These are phyloP conservation scores for Rhorus exstirpatorius DNA, from an alignment of 2,888 invertebrate genomes.

Conservation along the genomic window DNA sequence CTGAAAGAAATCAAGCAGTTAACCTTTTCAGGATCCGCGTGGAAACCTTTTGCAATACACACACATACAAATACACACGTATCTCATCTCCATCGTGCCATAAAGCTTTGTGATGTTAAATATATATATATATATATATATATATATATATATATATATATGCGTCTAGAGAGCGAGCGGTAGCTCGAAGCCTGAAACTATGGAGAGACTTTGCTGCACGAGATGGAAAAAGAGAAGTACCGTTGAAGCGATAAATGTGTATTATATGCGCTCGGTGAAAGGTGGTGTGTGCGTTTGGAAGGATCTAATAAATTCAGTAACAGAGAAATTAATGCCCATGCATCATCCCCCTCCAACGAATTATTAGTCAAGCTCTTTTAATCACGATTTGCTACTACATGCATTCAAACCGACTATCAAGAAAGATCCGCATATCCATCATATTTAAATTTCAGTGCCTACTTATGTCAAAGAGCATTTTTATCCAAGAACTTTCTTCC, in stretches of 20 bases:
- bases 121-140: slow-evolving; percentile 32
- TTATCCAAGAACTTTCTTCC: neutral
- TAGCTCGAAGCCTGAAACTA: slow-evolving; percentile 30
- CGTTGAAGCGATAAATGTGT: slow-evolving; percentile 60
- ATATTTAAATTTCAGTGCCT: neutral
- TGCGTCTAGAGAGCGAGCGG: slow-evolving; percentile 38
- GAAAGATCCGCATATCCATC: slow-evolving; percentile 13
- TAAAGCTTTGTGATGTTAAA: slow-evolving; percentile 68
- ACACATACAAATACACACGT: slow-evolving; percentile 38
- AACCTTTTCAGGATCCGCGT: slow-evolving; percentile 75
- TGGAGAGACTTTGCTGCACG: slow-evolving; percentile 37
- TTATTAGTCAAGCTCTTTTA: slow-evolving; percentile 59
- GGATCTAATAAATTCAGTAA: slow-evolving; percentile 61
- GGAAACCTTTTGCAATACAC: slow-evolving; percentile 70
- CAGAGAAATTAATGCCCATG: slow-evolving; percentile 57
- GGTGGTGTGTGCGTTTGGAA: slow-evolving; percentile 50
- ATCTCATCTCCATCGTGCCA: slow-evolving; percentile 62
- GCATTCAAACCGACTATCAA: slow-evolving; percentile 27
- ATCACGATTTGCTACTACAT: slow-evolving; percentile 55
- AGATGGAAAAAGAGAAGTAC: slow-evolving; percentile 41
- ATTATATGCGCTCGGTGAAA: slow-evolving; percentile 53
- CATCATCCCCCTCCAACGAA: slow-evolving; percentile 20
- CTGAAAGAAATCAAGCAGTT: slow-evolving; percentile 69
- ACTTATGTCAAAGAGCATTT: slow-evolving; percentile 11
- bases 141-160: slow-evolving; percentile 51